Evolutionary conservation across 2,797 vertebrate species (phyloP).

Genomic region (Diplodus puntazzo): DNA sequence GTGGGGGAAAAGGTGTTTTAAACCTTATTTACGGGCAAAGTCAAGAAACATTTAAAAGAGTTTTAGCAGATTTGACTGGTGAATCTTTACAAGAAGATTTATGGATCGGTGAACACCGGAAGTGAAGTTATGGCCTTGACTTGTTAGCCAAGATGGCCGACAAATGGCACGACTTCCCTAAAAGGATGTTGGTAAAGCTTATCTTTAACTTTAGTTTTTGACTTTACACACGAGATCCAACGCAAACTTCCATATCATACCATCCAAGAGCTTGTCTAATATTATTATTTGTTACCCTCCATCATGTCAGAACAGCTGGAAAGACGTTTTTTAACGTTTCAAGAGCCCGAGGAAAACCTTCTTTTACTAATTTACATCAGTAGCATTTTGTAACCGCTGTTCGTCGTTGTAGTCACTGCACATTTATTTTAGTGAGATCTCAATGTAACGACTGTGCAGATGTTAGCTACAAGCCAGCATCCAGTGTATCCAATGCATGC

Average conservation of each 20-base stretch:
- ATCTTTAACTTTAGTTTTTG: background rate
- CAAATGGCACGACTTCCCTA: too few relatives aligned
- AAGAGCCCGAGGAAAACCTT: background rate
- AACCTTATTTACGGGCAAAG: too few relatives aligned
- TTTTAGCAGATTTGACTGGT: too few relatives aligned
- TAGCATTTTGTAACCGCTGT: background rate
- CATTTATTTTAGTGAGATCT: background rate
- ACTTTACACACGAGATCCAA: background rate
- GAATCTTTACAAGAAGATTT: too few relatives aligned
- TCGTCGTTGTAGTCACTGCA: background rate
- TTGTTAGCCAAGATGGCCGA: too few relatives aligned
- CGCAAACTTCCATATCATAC: background rate
- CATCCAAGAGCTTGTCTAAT: background rate
- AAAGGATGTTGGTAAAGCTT: background rate
- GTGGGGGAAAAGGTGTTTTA: too few relatives aligned
- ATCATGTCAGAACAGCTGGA: background rate
- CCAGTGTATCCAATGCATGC: background rate
- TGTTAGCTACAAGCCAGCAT: background rate
- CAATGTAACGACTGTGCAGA: background rate
- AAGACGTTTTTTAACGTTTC: background rate
- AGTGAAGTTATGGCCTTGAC: too few relatives aligned
- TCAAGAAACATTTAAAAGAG: too few relatives aligned
- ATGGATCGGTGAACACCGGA: too few relatives aligned
- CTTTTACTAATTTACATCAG: background rate
- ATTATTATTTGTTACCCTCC: background rate